Base-by-base conservation (phyloP, 2,888 invertebrate genomes). In the Phasia obesa region DNA sequence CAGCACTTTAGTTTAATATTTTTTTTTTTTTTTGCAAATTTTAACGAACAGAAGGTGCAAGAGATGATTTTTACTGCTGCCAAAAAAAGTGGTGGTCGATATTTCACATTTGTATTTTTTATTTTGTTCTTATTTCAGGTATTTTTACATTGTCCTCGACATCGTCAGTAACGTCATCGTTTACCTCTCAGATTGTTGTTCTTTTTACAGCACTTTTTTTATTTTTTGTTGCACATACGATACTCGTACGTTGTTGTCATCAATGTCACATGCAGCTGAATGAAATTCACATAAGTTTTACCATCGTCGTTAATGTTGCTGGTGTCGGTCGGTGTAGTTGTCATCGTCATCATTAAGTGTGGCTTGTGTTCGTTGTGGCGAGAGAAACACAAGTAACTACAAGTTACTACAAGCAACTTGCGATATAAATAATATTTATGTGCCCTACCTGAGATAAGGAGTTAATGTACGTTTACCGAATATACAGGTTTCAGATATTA, bases 201-300 rank as follows among this genome's bases (percentile, higher is more conserved):
- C 51, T 44, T n/a, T 27, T n/a, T 19, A 19, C 38, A 35, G 42
- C 9, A 64, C 5, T 25, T 31, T n/a, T 15, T 55, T 11, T 59
- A 21, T 59, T 57, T 31, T 23, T 47, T 65, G 35, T 51, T 59
- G n/a, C 55, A 44, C 15, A 21, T 57, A 55, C 25, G 27, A 27
- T 35, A n/a, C n/a, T n/a, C n/a, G n/a, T n/a, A 62, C 57, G 42
- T 23, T 64, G 76, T 70, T 77, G 76, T 67, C 83, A 75, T 83
- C 79, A 83, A 83, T 71, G 83, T 79, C 83, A 83, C 47, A 60
- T 80, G 75, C 80, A 74, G 62, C 83, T 76, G 75, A 79, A 79
- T 79, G 67, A 83, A 67, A 67, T 76, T 67, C 79, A 79, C 67
- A 65, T 79, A 79, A 75, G 79, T 75, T 83, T 70, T 62, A 82